Evolutionary conservation across 2,888 invertebrate species (phyloP), one percentile per base, ranked within the genome.

Genomic region (Synanthedon tipuliformis): DNA sequence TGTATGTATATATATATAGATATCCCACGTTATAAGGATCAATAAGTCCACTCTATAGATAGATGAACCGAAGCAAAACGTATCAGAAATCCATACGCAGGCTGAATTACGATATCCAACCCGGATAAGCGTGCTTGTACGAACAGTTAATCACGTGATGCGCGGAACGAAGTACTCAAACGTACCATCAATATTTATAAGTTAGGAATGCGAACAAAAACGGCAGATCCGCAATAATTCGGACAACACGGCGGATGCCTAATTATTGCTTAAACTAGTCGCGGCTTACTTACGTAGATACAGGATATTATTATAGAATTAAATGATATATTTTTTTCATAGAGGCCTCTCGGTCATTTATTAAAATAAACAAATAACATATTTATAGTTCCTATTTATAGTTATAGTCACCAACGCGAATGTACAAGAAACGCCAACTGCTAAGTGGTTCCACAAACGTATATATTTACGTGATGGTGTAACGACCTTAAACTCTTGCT

Each of bases 121-220:
- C 75, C 75, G 77, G 75, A 78, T 74, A 61, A 67, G 55, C 63
- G 61, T 62, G 15, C 23, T 23, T 41, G 48, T 53, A 51, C 16
- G 10, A 64, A 65, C 63, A 63, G 65, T 63, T 56, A 63, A 58
- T 61, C 57, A 57, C 55, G 58, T 54, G 12, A 18, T 54, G 56
- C 60, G 61, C 67, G 53, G 57, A 62, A 63, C 59, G 56, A 55
- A 34, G 34, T 34, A 34, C 34, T 34, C 34, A 34, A 34, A 34
- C 59, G 58, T 53, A 62, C 53, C 65, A 66, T 69, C 65, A 62
- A 72, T 69, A 70, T 70, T 69, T 71, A 74, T 65, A 60, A 61
- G 65, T 55, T 65, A 67, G 65, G 74, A 73, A 76, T 78, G 78
- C 73, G 74, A 60, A 68, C 67, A 81, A 81, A 80, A 80, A 78